Evolutionary conservation across 1,140 invertebrate genomes (phyloP), one percentile per base, ranked within the genome.

Genomic region (Drosophila rufa): DNA sequence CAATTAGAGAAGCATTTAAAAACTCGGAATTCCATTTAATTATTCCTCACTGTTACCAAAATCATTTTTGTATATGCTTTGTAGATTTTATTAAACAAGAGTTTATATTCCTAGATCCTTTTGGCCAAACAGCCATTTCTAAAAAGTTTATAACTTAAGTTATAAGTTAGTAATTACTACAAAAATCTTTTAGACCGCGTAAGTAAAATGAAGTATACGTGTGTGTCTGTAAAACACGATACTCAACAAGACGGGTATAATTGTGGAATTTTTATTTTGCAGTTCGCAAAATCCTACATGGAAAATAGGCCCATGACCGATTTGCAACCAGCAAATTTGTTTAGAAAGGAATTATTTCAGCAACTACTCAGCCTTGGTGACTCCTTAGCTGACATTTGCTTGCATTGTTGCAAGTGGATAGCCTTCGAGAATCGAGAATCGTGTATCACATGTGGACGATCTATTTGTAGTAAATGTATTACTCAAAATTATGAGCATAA

Each of bases 231-330:
- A 50, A 19, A 48, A 22, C 59, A 36, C 11, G 27, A 47, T 11
- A 60, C 9, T 47, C 27, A 60, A 60, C 27, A 25, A 15, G 58
- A 60, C 17, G 14, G 2, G 14, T 47, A 19, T 33, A 47, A 45
- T 27, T 47, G 43, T 47, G 17, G 57, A 4, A 60, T 60, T 22
- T 60, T 47, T 15, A 17, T 60, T 12, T 15, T 46, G 9, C 17
- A 60, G 42, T 60, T 46, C 5, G 51, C 51, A 2, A 55, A 55
- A 38, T 55, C n/a, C n/a, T 55, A 55, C 33, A 55, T 59, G 22
- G 14, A 42, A 4, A 22, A 42, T 8, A n/a, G 3, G 6, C 0
- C 22, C 22, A 27, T 48, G 46, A 48, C 14, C 25, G 25, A 48
- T 25, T 48, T 48, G 22, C 46, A 25, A 14, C 14, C 14, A 48